phyloP scores from a whole-genome alignment of 2,113 vertebrate genomes.

The Eptatretus burgeri region DNA sequence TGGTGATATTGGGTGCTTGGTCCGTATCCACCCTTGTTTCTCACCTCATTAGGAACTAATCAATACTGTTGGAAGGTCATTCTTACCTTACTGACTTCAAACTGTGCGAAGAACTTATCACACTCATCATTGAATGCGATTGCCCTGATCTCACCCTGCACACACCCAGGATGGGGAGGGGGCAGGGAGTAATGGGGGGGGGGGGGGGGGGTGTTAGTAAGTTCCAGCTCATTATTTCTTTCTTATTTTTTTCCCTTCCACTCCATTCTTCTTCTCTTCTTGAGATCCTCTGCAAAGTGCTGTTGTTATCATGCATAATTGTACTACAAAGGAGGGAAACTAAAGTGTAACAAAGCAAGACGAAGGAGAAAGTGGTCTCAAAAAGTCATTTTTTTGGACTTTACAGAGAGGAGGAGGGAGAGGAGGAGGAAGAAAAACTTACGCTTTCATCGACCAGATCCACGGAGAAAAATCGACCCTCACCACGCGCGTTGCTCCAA shows the following conservation, averaged over 20 bases:
- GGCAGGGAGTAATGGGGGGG: slow-evolving; percentile 1
- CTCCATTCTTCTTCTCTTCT: no score
- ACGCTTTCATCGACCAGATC: slow-evolving; percentile 86
- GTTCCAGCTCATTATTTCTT: no score
- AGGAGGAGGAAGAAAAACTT: slow-evolving; percentile 14
- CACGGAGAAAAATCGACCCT: slow-evolving; percentile 77
- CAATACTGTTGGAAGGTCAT: slow-evolving; percentile 10
- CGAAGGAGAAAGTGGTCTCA: no score
- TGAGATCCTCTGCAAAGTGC: no score
- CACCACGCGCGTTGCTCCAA: slow-evolving; percentile 86
- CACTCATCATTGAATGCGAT: slow-evolving; percentile 79
- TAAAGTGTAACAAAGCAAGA: no score
- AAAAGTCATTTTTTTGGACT: no score
- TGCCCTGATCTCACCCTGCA: slow-evolving; percentile 70
- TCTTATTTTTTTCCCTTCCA: no score
- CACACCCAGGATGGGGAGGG: slow-evolving; percentile 8
- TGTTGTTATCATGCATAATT: no score
- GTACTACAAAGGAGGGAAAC: no score
- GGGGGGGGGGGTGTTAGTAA: not conserved
- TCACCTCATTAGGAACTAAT: slow-evolving; percentile 10
- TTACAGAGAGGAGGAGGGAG: not conserved
- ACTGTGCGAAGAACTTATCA: slow-evolving; percentile 59
- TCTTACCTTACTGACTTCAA: slow-evolving; percentile 68
- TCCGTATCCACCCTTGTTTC: not conserved
- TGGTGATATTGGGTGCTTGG: no score